Evolutionary conservation across 2,113 vertebrate genomes (phyloP).

Genomic region (Jacana jacana): DNA sequence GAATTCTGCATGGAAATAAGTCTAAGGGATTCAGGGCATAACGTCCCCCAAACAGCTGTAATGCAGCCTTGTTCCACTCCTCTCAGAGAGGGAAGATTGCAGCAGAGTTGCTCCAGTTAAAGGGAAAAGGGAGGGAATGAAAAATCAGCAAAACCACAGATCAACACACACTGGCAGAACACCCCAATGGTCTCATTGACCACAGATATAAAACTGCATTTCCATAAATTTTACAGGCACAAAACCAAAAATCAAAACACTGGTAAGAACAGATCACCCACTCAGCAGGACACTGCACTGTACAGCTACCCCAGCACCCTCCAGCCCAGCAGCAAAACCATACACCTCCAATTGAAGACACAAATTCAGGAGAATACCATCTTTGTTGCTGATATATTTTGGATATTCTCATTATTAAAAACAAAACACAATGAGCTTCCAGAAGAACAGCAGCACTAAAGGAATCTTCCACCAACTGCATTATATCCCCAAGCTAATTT

Average conservation of each 20-base stretch:
- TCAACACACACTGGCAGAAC: background rate
- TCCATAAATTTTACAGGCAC: background rate
- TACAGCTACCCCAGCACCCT: background rate
- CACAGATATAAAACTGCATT: background rate
- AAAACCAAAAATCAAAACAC: background rate
- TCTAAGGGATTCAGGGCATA: rapidly evolving
- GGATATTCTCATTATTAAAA: background rate
- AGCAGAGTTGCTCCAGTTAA: background rate
- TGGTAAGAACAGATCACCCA: rapidly evolving
- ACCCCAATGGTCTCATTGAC: background rate
- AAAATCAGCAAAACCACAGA: background rate
- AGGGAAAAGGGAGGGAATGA: background rate
- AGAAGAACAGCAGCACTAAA: background rate
- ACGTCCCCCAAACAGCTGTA: background rate
- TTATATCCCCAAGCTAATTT: background rate
- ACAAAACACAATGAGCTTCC: background rate
- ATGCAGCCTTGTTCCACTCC: background rate
- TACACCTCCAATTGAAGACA: background rate
- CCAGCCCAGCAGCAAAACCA: background rate
- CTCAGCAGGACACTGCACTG: background rate
- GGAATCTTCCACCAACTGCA: background rate
- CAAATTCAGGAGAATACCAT: background rate
- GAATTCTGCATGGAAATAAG: background rate
- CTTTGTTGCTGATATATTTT: background rate
- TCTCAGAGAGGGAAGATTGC: background rate